These are phyloP conservation scores for Watsonalla binaria DNA, from an alignment of 2,888 invertebrate species.

Conservation along the genomic window DNA sequence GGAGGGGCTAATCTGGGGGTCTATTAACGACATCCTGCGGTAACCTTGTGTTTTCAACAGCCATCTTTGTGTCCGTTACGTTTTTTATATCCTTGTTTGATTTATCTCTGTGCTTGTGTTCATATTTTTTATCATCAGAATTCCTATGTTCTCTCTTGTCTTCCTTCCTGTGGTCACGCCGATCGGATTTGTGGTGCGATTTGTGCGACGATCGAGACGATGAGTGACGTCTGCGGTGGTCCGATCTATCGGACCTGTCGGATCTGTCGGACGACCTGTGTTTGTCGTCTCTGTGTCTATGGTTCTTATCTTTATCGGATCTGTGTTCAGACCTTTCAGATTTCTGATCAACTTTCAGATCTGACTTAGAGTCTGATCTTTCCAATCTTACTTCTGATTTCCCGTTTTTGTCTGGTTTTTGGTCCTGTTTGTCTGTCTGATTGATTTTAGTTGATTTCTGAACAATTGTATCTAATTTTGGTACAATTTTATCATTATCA, in stretches of 20 bases:
- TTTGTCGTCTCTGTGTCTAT: slow-evolving; percentile 44
- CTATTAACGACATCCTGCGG: slow-evolving; percentile 47
- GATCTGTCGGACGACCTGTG: slow-evolving; percentile 25
- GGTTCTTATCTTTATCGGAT: slow-evolving; percentile 31
- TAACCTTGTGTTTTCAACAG: slow-evolving; percentile 39
- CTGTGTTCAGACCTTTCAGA: slow-evolving; percentile 7
- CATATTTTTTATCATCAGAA: slow-evolving; percentile 42
- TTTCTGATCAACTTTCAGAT: slow-evolving; percentile 20
- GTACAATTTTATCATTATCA: slow-evolving; percentile 6
- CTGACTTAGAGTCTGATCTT: slow-evolving; percentile 20
- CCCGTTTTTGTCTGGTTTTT: slow-evolving; percentile 11
- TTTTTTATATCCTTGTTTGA: slow-evolving; percentile 26
- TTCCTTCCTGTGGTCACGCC: slow-evolving; percentile 50
- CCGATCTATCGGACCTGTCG: slow-evolving; percentile 24
- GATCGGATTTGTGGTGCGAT: slow-evolving; percentile 44
- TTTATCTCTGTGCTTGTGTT: slow-evolving; percentile 36
- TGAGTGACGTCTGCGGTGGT: slow-evolving; percentile 57
- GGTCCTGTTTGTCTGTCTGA: slow-evolving; percentile 9
- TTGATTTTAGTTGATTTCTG: slow-evolving; percentile 10
- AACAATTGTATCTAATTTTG: slow-evolving; percentile 14
- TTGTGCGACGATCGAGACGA: slow-evolving; percentile 53
- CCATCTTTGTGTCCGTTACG: slow-evolving; percentile 25
- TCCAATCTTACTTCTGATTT: slow-evolving; percentile 18
- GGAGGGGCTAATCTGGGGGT: slow-evolving; percentile 54
- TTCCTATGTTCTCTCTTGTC: slow-evolving; percentile 49